Percentiles rank a stretch among this genome's conserved stretches.
Evolutionary conservation across 1,140 invertebrate species (phyloP).

Genomic region (Drosophila jambulina): DNA sequence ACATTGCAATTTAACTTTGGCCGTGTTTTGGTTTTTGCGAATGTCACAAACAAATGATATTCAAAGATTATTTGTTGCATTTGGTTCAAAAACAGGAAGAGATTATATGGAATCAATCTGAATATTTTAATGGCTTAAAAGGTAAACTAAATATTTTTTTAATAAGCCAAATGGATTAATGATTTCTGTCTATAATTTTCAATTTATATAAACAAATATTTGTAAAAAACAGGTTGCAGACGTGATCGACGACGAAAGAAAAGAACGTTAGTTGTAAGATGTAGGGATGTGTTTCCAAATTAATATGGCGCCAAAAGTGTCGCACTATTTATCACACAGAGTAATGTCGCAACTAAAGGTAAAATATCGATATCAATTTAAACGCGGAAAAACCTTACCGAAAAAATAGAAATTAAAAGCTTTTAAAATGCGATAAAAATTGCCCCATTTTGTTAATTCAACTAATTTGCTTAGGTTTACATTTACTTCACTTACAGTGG

Average conservation of each 20-base stretch:
- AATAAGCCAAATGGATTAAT: not conserved
- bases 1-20: not conserved
- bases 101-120: constrained; percentile 18
- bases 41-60: constrained; percentile 10
- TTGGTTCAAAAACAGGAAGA: constrained; percentile 3
- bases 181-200: too few relatives aligned
- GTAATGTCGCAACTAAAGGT: too few relatives aligned
- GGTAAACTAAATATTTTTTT: not conserved
- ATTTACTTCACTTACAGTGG: constrained; percentile 46
- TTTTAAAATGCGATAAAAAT: not conserved
- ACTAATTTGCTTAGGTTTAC: constrained; percentile 62
- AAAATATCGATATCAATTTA: too few relatives aligned
- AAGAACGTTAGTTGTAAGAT: too few relatives aligned
- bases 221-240: not conserved
- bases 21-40: not conserved
- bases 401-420: not conserved
- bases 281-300: too few relatives aligned
- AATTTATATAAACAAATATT: not conserved
- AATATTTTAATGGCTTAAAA: not conserved
- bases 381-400: too few relatives aligned
- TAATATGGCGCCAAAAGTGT: too few relatives aligned
- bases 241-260: too few relatives aligned
- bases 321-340: too few relatives aligned
- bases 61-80: constrained; percentile 1
- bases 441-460: constrained; percentile 44